Evolutionary conservation across 2,888 invertebrate species (phyloP).

Genomic region (Petrolisthes manimaculis): DNA sequence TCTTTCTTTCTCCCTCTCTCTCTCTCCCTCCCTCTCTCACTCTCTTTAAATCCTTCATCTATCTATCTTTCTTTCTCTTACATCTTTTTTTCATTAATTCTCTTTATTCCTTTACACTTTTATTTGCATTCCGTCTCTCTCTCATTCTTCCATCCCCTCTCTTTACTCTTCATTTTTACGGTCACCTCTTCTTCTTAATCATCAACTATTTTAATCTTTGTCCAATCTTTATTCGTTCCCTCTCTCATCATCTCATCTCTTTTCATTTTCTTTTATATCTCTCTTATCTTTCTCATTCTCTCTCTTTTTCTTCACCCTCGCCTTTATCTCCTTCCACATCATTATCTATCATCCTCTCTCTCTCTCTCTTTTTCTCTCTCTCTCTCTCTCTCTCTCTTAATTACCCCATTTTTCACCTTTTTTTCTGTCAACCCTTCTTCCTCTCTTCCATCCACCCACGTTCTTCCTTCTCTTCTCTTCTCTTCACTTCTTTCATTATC

Average conservation of each 20-base stretch:
- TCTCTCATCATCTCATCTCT: background rate
- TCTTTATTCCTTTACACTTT: background rate
- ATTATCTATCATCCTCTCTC: background rate
- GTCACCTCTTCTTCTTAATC: background rate
- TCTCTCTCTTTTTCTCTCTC: conserved; percentile 9
- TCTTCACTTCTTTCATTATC: background rate
- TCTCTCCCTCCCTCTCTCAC: too few relatives aligned
- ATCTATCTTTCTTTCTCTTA: too few relatives aligned
- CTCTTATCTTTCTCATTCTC: background rate
- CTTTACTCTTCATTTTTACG: background rate
- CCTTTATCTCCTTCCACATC: background rate
- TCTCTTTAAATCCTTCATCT: too few relatives aligned
- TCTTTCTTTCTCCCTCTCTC: too few relatives aligned
- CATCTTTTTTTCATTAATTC: too few relatives aligned
- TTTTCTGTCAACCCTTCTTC: too few relatives aligned
- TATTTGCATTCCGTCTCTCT: background rate
- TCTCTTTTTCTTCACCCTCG: background rate
- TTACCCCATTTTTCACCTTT: too few relatives aligned
- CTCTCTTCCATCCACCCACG: background rate
- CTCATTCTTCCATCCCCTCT: background rate
- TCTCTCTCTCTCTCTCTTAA: background rate
- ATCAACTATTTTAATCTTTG: background rate
- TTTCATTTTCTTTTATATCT: background rate
- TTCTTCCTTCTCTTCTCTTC: background rate
- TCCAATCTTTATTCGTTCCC: background rate